Conservation (phyloP, 2,797 vertebrate species). For the Coregonus sp. region DNA sequence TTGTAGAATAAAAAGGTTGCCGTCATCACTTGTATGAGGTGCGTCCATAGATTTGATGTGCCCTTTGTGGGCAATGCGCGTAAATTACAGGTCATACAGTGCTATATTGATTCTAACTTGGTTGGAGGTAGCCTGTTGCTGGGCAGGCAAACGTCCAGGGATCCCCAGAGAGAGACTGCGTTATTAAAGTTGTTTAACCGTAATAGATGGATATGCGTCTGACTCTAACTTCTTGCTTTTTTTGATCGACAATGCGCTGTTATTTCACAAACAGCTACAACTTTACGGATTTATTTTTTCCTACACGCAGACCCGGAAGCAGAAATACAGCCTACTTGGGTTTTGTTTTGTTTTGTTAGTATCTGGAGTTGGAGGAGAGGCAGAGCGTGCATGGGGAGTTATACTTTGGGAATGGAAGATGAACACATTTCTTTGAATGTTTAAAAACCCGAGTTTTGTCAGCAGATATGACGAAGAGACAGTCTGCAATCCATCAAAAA, state of each 20-base stretch:
- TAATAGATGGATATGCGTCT: no score
- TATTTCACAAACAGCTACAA: background rate
- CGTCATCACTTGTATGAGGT: no score
- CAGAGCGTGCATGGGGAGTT: conserved; percentile 61
- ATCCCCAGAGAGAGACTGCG: background rate
- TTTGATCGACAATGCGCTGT: no score
- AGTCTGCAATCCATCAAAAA: conserved; percentile 25
- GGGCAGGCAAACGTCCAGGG: no score
- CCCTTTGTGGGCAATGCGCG: no score
- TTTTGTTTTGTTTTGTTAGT: conserved; percentile 75
- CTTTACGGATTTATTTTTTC: conserved; percentile 35
- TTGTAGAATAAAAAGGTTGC: no score
- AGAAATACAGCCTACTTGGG: conserved; percentile 30
- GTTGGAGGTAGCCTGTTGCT: no score
- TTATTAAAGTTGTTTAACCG: no score
- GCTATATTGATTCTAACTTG: no score
- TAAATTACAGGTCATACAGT: no score
- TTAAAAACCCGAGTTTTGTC: conserved; percentile 70
- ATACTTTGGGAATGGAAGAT: conserved; percentile 74
- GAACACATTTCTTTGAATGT: conserved; percentile 61
- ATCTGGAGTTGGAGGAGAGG: conserved; percentile 51
- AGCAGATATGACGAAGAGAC: conserved; percentile 66
- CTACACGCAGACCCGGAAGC: conserved; percentile 74
- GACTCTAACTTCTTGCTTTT: no score
- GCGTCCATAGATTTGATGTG: no score